A percentile compares a stretch with the other conserved stretches of the same genome.
These are phyloP conservation scores for Podiceps cristatus DNA, from an alignment of 2,113 vertebrate genomes.

Conservation along the genomic window DNA sequence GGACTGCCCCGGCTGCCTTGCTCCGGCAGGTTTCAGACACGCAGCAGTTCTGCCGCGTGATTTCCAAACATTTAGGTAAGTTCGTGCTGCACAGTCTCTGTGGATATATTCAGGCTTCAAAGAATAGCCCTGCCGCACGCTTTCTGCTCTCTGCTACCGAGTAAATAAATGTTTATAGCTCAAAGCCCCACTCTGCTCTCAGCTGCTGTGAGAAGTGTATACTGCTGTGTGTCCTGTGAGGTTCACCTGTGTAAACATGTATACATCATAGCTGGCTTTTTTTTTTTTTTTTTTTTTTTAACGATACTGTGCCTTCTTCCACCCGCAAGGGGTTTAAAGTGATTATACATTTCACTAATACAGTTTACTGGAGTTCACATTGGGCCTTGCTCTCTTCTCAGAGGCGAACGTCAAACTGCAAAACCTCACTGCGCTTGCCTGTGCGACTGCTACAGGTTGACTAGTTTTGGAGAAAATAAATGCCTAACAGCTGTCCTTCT, in stretches of 20 bases:
- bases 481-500: not conserved
- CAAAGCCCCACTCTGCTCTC: not conserved
- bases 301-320: not conserved
- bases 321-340: not conserved
- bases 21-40: not conserved
- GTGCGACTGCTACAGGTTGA: not conserved
- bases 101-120: accelerated
- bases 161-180: not conserved
- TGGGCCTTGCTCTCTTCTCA: not conserved
- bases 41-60: accelerated
- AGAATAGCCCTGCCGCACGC: not conserved
- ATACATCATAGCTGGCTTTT: not conserved
- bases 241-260: accelerated
- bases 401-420: accelerated
- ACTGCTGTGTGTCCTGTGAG: not conserved
- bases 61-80: accelerated
- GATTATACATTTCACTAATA: accelerated
- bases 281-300: too few relatives aligned
- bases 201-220: accelerated
- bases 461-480: not conserved
- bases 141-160: not conserved
- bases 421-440: not conserved
- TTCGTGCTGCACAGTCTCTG: accelerated
- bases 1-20: not conserved
- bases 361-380: accelerated